Evolutionary conservation across 2,797 vertebrate species (phyloP).

Genomic region (Chloroceryle inda): DNA sequence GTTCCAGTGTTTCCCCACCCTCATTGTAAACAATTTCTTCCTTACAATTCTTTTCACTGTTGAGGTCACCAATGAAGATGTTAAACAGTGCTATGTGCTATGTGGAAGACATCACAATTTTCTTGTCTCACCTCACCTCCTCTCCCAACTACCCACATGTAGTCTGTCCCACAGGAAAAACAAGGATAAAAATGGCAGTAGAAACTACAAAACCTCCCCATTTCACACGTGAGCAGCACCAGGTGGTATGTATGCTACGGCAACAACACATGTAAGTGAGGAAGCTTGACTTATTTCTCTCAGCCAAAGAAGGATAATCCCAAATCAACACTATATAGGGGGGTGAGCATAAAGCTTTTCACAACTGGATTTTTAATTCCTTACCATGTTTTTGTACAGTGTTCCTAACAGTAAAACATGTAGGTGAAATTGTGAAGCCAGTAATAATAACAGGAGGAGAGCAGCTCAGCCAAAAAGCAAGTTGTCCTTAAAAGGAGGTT

Average conservation of each 20-base stretch:
- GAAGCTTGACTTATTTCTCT: background rate
- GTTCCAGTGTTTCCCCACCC: no score
- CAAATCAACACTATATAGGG: background rate
- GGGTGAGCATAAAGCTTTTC: background rate
- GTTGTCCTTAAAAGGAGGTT: conserved; percentile 69
- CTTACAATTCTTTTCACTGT: background rate
- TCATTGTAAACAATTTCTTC: no score
- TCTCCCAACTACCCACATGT: background rate
- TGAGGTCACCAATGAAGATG: background rate
- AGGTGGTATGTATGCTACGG: background rate
- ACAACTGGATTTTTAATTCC: background rate
- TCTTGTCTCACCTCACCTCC: background rate
- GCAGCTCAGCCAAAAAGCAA: conserved; percentile 18
- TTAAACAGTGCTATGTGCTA: background rate
- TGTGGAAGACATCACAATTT: background rate
- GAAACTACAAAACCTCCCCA: background rate
- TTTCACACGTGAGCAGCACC: background rate
- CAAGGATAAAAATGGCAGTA: background rate
- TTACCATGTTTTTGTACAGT: background rate
- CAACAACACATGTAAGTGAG: background rate
- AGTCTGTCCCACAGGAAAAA: background rate
- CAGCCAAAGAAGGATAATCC: background rate
- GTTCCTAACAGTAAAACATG: background rate
- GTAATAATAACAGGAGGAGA: conserved; percentile 37
- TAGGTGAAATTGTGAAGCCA: conserved; percentile 40